Evolutionary conservation across 2,113 vertebrate species (phyloP), one percentile per base, ranked within the genome.

Genomic region (Antigone vipio): DNA sequence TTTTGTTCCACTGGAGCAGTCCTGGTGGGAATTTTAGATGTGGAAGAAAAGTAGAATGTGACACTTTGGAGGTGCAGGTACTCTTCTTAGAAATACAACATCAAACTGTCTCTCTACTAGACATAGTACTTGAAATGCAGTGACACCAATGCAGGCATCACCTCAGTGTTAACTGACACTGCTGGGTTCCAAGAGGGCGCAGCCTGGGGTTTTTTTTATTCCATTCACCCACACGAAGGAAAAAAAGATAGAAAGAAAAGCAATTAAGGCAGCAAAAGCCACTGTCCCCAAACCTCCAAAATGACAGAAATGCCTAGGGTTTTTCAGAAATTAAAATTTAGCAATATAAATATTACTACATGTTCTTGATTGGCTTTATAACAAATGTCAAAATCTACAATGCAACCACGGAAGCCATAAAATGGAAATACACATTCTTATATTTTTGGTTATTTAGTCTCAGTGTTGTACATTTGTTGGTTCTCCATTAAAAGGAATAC

Each of bases 171-270:
- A 73, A 35, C 15, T 40, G 45, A 52, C n/a, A 21, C 35, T 74
- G 32, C 38, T 59, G 38, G 14, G 15, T 29, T 86, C 50, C 47
- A 52, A 52, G 45, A 64, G 18, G 23, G 35, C 13, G 11, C 22
- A 94, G 63, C 13, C 47, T n/a, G 45, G 5, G 19, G 8, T 52
- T 23, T 77, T 88, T 81, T 32, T 85, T 9, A 68, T 76, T 73
- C 11, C 18, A 38, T 12, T 71, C 21, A 76, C 6, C 1, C 32
- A 59, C 18, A 22, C 0, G 0, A 35, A 34, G 64, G 5, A 7
- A 35, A 53, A 34, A 11, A 45, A 27, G 3, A 21, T 0, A 55
- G 18, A 72, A 71, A 89, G 18, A 42, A 92, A 80, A 77, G 34
- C 38, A 67, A 63, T 59, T 29, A 64, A 59, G 40, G 50, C 50